These are phyloP conservation scores for Malurus alboscapulatus DNA, from an alignment of 2,113 vertebrate species.

Conservation along the genomic window DNA sequence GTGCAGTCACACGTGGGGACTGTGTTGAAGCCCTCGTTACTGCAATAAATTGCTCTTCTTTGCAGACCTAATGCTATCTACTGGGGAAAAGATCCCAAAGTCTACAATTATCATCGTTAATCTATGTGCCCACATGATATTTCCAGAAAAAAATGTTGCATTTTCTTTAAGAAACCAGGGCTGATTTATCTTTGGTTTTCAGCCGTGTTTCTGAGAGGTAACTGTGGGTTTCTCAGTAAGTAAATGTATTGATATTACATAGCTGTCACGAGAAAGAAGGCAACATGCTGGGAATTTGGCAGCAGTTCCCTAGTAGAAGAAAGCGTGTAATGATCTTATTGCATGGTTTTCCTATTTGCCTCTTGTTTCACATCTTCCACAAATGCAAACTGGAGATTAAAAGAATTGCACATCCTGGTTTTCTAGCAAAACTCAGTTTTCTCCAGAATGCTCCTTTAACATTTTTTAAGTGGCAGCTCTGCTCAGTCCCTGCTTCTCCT, in stretches of 20 bases:
- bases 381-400: neutral
- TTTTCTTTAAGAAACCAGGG: neutral
- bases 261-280: neutral
- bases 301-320: neutral
- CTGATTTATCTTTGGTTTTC: neutral
- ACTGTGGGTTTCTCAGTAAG: neutral
- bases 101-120: neutral
- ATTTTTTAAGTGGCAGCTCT: neutral
- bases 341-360: neutral
- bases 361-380: neutral
- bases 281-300: neutral
- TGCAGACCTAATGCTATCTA: neutral
- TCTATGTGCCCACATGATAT: neutral
- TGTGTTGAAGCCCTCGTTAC: fast-evolving
- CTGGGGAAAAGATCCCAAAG: neutral
- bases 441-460: neutral
- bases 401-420: neutral
- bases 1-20: fast-evolving
- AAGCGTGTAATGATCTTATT: neutral
- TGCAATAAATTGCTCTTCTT: neutral
- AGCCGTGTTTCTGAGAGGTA: neutral
- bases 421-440: neutral
- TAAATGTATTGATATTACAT: neutral
- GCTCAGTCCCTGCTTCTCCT: neutral
- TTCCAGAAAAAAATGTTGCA: neutral